Evolutionary conservation across 2,797 vertebrate species (phyloP), one percentile per base, ranked within the genome.

Genomic region (Trachurus trachurus): DNA sequence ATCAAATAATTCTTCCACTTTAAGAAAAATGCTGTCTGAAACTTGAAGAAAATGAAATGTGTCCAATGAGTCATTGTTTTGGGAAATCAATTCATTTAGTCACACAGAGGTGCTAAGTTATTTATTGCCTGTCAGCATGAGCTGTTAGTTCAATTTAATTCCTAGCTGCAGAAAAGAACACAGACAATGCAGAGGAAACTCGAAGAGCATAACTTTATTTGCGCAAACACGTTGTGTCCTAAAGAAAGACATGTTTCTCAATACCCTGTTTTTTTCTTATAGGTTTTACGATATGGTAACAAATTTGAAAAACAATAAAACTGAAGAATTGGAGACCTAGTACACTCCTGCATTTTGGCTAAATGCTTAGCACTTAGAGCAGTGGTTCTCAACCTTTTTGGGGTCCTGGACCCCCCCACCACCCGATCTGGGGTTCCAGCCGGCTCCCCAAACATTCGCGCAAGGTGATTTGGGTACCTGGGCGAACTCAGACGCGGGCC

Each of bases 101-200:
- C 93, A 94, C 91, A 96, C 90, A 81, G 89, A 94, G 94, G 91
- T 81, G 65, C 87, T 83, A 89, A 89, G 92, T 97, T 97, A 97
- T 98, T 97, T 97, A 98, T 96, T 96, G 95, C 94, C 94, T 96
- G 95, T 96, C 96, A 96, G 93, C 92, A 91, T 85, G 94, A 89
- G 90, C 92, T 94, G 93, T 95, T 96, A 94, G 92, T 94, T 96
- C 94, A 96, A 96, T 96, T 97, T 96, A 95, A 96, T 95, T 95
- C 86, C 90, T 92, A 10, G 76, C 67, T 54, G 78, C 66, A 64
- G 85, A 83, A 81, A 84, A 88, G 67, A 83, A 82, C 64, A 73
- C 74, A 76, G 71, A 73, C 1, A 40, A 63, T 56, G 61, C 45
- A 56, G 71, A 82, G 84, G 78, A 82, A 88, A 87, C 82, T 53